Base-by-base conservation (phyloP, 2,113 vertebrate genomes). In the Myotis davidii region DNA sequence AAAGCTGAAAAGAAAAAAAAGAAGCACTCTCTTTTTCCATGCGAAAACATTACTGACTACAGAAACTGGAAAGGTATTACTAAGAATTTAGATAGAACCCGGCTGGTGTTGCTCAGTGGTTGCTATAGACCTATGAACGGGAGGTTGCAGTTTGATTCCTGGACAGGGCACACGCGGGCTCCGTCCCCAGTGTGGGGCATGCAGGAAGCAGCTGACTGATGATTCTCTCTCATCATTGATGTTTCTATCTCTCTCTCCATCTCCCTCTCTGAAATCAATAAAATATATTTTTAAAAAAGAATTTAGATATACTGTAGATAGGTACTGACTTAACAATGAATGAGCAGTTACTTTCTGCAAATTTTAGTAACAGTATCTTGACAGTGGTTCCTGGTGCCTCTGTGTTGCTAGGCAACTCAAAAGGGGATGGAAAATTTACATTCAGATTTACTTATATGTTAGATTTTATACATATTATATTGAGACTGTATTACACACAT, bases 341-440 rank as follows among this genome's bases (percentile, higher is more conserved):
- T 72, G 94, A 96, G 78, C 42, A 70, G 79, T 96, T 85, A 76
- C 42, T 69, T 94, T 90, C 96, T 32, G 96, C 61, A 70, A 85
- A 96, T 95, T 94, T 96, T 32, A 85, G 92, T 69, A 92, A 74
- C 18, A 27, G 52, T 92, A 73, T 95, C 82, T 96, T 97, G 88
- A 92, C 74, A 89, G 64, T 97, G 61, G 78, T 81, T 96, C 78
- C 20, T 56, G 64, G 48, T 73, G 16, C 70, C 52, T 94, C 65
- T 83, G 32, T 56, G 94, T 97, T 97, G 94, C 96, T 97, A 97
- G 82, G 97, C 95, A 97, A 97, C 96, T 39, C 52, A 67, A 93
- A 74, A 92, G 50, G 21, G 25, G 56, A 21, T 89, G 59, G 83
- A 72, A 16, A 93, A 96, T 85, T 96, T 90, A 79, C 74, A 96